phyloP scores from a whole-genome alignment of 2,888 invertebrate species.

The Psococerastis gibbosa region DNA sequence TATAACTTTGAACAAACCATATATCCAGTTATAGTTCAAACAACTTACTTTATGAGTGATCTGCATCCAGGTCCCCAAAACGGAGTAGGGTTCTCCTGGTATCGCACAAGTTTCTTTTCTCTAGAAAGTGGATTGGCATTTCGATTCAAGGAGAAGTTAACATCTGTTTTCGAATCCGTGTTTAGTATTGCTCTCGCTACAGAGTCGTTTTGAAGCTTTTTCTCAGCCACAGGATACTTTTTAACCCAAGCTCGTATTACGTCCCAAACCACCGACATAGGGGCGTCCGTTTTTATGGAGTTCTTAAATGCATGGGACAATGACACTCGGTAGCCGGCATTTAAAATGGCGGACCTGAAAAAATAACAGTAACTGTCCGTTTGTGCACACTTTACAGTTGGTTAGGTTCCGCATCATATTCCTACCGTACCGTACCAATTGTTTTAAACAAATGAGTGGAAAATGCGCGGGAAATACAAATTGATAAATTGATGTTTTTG shows the following conservation, averaged over 20 bases:
- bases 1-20: background rate
- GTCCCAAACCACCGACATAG: slow-evolving; percentile 75
- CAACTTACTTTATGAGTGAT: slow-evolving; percentile 53
- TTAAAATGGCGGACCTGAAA: slow-evolving; percentile 69
- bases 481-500: too few relatives aligned
- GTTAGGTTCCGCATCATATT: too few relatives aligned
- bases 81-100: slow-evolving; percentile 69
- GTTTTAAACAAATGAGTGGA: too few relatives aligned
- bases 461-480: too few relatives aligned
- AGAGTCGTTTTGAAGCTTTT: slow-evolving; percentile 30
- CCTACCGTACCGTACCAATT: too few relatives aligned
- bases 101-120: slow-evolving; percentile 49
- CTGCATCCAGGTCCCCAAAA: slow-evolving; percentile 85
- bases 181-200: slow-evolving; percentile 13
- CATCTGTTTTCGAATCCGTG: slow-evolving; percentile 16
- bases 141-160: slow-evolving; percentile 36
- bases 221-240: slow-evolving; percentile 41
- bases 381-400: too few relatives aligned
- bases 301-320: slow-evolving; percentile 75
- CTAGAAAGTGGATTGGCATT: slow-evolving; percentile 68
- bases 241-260: slow-evolving; percentile 66
- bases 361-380: too few relatives aligned
- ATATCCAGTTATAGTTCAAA: slow-evolving; percentile 5
- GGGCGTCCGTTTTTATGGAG: slow-evolving; percentile 87
- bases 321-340: slow-evolving; percentile 81